A percentile compares a stretch with the other conserved stretches of the same genome.
Evolutionary conservation across 1,140 invertebrate species (phyloP).

Genomic region (Leptinotarsa defecta): DNA sequence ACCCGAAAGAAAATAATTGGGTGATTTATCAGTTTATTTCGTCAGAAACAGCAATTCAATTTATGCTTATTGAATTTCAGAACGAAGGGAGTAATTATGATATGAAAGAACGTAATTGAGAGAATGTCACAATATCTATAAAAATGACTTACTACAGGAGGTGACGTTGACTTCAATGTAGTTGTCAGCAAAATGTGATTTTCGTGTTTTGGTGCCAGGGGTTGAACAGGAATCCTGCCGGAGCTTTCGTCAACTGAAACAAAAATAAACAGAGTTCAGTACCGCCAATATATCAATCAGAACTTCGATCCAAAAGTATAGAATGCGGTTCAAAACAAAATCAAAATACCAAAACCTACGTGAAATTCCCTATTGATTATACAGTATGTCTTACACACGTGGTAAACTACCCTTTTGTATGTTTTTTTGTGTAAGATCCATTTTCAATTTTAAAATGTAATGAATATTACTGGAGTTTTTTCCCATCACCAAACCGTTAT

Average conservation of each 20-base stretch:
- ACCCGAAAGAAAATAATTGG: no score
- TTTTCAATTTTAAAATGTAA: no score
- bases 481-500: no score
- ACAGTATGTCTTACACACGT: no score
- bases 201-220: not conserved
- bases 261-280: not conserved
- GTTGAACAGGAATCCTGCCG: conserved; percentile 18
- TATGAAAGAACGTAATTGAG: not conserved
- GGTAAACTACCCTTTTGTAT: no score
- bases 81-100: not conserved
- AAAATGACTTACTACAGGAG: not conserved
- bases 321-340: no score
- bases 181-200: conserved; percentile 10
- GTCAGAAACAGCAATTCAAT: not conserved
- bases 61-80: not conserved
- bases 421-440: no score
- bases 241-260: conserved; percentile 24
- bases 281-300: not conserved
- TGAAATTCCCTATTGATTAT: no score
- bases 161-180: not conserved
- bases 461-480: no score
- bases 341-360: no score
- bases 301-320: not conserved
- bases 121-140: not conserved
- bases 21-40: not conserved